A percentile compares a stretch with the other conserved stretches of the same genome.
Conservation (phyloP, 2,113 vertebrate species). For the Anolis sagrei region DNA sequence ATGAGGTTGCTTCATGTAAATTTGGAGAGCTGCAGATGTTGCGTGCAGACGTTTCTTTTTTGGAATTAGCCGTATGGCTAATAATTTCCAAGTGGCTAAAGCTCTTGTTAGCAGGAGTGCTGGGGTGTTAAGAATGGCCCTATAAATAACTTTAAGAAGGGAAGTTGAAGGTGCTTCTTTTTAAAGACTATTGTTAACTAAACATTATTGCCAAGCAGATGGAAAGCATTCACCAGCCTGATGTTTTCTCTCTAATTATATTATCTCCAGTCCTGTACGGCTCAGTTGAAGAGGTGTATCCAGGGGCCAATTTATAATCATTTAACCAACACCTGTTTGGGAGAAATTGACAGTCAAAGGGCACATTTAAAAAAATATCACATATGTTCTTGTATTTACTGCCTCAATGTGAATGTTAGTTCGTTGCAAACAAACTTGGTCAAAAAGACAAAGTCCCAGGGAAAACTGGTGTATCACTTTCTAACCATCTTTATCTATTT, state of each 20-base stretch:
- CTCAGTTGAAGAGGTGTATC: slow-evolving; percentile 93
- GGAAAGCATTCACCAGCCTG: slow-evolving; percentile 91
- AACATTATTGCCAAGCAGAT: slow-evolving; percentile 95
- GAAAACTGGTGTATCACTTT: slow-evolving; percentile 54
- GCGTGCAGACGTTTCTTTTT: slow-evolving; percentile 77
- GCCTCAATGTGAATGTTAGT: slow-evolving; percentile 77
- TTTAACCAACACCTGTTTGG: slow-evolving; percentile 99
- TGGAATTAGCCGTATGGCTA: slow-evolving; percentile 74
- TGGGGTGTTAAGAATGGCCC: slow-evolving; percentile 81
- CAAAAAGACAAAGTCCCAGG: slow-evolving; percentile 56
- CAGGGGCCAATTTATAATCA: slow-evolving; percentile 99
- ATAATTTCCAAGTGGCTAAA: slow-evolving; percentile 85
- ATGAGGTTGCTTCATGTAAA: slow-evolving; percentile 80
- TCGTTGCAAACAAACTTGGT: slow-evolving; percentile 76
- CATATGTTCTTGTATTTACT: slow-evolving; percentile 85
- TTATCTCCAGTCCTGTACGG: slow-evolving; percentile 92
- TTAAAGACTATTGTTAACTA: slow-evolving; percentile 88
- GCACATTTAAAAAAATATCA: slow-evolving; percentile 82
- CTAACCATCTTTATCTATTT: slow-evolving; percentile 41
- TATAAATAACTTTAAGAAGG: slow-evolving; percentile 85
- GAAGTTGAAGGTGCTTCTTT: slow-evolving; percentile 88
- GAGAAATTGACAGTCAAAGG: slow-evolving; percentile 92
- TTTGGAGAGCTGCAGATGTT: slow-evolving; percentile 84
- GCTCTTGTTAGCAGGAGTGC: slow-evolving; percentile 80
- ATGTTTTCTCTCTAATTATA: slow-evolving; percentile 99